Conservation (phyloP, 2,113 vertebrate species). For the Tauraco erythrolophus region DNA sequence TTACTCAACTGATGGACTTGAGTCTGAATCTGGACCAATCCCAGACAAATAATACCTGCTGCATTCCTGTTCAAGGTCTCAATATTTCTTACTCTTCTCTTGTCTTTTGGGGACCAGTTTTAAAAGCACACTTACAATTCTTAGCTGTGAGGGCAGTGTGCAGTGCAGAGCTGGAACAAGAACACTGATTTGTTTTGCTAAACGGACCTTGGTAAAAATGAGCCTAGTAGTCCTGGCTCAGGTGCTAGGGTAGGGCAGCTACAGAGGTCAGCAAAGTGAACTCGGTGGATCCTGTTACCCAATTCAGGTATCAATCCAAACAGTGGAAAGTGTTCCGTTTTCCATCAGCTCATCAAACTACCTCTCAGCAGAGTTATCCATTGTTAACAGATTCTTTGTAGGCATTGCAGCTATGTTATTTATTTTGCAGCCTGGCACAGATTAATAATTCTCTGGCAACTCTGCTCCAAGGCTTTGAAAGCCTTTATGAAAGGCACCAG, state of each 20-base stretch:
- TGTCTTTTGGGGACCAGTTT: neutral
- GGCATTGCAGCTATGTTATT: neutral
- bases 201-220: neutral
- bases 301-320: too few relatives aligned
- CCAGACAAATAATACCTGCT: neutral
- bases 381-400: neutral
- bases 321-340: neutral
- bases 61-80: neutral
- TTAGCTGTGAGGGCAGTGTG: neutral
- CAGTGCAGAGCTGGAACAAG: neutral
- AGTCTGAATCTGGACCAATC: neutral
- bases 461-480: neutral
- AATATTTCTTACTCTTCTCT: neutral
- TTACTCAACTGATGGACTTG: accelerated
- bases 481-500: neutral
- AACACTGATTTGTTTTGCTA: neutral
- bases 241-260: neutral
- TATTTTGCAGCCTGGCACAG: neutral
- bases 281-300: neutral
- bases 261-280: neutral
- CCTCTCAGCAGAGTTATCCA: neutral
- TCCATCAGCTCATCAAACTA: neutral
- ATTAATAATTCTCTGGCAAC: neutral
- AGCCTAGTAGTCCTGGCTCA: neutral
- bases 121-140: neutral